Evolutionary conservation across 2,797 vertebrate genomes (phyloP), one percentile per base, ranked within the genome.

Genomic region (Hypotaenidia philippensis): DNA sequence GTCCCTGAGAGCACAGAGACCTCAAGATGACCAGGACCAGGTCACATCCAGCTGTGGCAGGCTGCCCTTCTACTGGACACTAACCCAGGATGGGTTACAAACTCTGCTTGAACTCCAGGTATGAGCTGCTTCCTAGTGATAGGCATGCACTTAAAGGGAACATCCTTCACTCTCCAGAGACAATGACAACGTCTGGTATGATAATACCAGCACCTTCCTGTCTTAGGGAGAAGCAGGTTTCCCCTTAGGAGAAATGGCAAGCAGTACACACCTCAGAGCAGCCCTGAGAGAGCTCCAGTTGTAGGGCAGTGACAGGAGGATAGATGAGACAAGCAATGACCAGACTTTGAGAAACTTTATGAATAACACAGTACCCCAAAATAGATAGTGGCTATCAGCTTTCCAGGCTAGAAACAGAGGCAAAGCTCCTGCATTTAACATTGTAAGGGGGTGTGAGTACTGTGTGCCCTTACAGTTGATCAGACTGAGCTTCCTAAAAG

Each of bases 391-490:
- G 55, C 26, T 31, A 31, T 20, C 36, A 79, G n/a, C 66, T 57
- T 49, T 32, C 69, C 45, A 38, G 64, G n/a, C 23, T 7, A 41
- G 40, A 44, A 45, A 40, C 15, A 61, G 10, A 72, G 49, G 16
- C 6, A n/a, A 27, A 69, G 26, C 60, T 49, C 23, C 80, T 82
- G 70, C 69, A 32, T 50, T 61, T 25, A 29, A 5, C 10, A 1
- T 14, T 41, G 8, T 10, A 29, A 77, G 49, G 50, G 60, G 15
- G 12, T 66, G 27, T 8, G 41, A 47, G 22, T 15, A 11, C 20
- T 20, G 8, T 2, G 1, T 10, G 7, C 21, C 13, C 7, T 21
- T 11, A 8, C 34, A 63, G 16, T 8, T 7, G 32, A 13, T 61
- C 14, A 65, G 50, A 29, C n/a, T 1, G 12, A 55, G 68, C 8